Evolutionary conservation across 2,113 vertebrate genomes (phyloP).

Genomic region (Periophthalmus modestus): DNA sequence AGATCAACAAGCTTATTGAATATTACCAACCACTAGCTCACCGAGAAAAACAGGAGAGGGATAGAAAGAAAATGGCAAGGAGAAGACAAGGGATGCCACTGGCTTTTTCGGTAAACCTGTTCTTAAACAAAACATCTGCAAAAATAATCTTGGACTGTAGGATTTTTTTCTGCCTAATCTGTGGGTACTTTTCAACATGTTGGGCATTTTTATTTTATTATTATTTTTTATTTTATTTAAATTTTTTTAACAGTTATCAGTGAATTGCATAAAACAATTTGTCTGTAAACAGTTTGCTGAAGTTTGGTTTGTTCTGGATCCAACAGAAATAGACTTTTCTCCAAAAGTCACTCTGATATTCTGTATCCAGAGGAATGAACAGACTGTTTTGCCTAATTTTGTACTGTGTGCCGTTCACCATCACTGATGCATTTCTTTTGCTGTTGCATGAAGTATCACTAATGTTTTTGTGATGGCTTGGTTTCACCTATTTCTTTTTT

Average conservation of each 20-base stretch:
- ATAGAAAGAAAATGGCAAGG: constrained; percentile 93
- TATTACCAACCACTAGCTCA: constrained; percentile 98
- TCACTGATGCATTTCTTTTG: constrained; percentile 58
- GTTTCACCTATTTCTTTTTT: constrained; percentile 72
- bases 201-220: neutral
- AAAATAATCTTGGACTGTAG: too few relatives aligned
- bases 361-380: constrained; percentile 19
- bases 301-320: neutral
- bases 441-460: constrained; percentile 56
- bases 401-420: constrained; percentile 30
- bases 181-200: neutral
- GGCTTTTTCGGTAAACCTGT: constrained; percentile 89
- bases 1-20: constrained; percentile 97
- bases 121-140: neutral
- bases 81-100: constrained; percentile 93
- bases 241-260: neutral
- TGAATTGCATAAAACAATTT: neutral
- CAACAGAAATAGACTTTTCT: neutral
- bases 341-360: neutral
- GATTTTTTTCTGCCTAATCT: too few relatives aligned
- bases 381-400: constrained; percentile 1
- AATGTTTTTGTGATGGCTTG: constrained; percentile 62
- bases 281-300: neutral
- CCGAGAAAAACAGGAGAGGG: constrained; percentile 94
- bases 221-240: too few relatives aligned